Percentiles rank a stretch among this genome's conserved stretches.
phyloP scores from a whole-genome alignment of 2,113 vertebrate genomes.

The Bettongia penicillata region DNA sequence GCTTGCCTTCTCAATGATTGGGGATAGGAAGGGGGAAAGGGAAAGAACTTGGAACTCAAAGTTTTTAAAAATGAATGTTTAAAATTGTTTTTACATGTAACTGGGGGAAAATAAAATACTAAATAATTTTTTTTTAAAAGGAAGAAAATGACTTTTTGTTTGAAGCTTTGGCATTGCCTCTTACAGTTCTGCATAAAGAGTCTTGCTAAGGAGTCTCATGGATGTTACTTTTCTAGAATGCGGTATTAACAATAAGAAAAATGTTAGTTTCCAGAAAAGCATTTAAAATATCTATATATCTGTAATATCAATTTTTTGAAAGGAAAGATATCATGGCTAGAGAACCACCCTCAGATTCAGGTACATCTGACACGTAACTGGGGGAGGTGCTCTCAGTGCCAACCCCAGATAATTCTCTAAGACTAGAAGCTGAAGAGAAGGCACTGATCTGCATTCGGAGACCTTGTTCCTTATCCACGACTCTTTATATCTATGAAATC shows the following conservation, averaged over 20 bases:
- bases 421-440: background rate
- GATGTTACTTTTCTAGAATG: background rate
- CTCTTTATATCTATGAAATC: background rate
- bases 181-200: background rate
- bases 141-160: background rate
- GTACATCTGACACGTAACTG: no score
- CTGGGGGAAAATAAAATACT: no score
- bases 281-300: background rate
- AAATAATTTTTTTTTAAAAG: no score
- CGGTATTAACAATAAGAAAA: background rate
- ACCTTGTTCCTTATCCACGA: background rate
- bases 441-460: background rate
- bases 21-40: no score
- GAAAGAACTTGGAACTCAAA: no score
- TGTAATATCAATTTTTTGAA: background rate
- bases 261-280: background rate
- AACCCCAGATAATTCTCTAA: background rate
- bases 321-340: background rate
- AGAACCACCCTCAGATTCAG: background rate
- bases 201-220: background rate
- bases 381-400: no score
- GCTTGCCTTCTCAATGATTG: no score
- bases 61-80: no score
- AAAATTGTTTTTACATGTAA: no score
- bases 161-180: background rate